Base-by-base conservation (phyloP, 2,888 invertebrate genomes). In the Pseudococcus jackbeardsleyi region DNA sequence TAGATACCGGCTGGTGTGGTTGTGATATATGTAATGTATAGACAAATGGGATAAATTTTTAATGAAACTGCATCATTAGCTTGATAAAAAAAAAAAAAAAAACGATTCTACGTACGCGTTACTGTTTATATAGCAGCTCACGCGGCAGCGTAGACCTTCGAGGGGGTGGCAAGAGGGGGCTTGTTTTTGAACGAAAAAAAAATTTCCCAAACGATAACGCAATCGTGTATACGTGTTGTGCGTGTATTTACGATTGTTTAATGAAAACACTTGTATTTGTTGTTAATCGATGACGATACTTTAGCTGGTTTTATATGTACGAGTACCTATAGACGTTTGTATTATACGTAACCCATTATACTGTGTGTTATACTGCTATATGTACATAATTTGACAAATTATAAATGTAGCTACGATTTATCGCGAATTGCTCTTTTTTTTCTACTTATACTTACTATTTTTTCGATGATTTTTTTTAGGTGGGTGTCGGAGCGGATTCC, bases 401-500 rank as follows among this genome's bases (percentile, higher is more conserved):
- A 64, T 64, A 8, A 64, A 48, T 84, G 84, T 84, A 50, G 19
- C 22, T 46, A 64, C 85, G 22, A 19, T 64, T 68, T 72, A 33
- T 33, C 17, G 72, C 15, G 72, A 22, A 0, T 33, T 33, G 26
- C 15, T 26, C 7, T 33, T 33, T 33, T 72, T 64, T 22, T 64
- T 64, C 4, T 8, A 64, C 5, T 17, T 54, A n/a, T 33, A 33
- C 26, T 33, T 33, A 64, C 19, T 64, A n/a, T 22, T 8, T 8
- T 8, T 64, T 19, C 3, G 8, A n/a, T 59, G 48, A 17, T 48
- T 59, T 15, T 59, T 64, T 54, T 59, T 22, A 88, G 88, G 79
- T 88, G 77, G 88, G 88, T 39, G 88, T 88, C 79, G 79, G 79
- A 22, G 88, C 77, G 54, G 82, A 88, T 19, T 88, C 88, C 50